A percentile compares a stretch with the other conserved stretches of the same genome.
These are phyloP conservation scores for Callipepla squamata DNA, from an alignment of 2,113 vertebrate genomes.

Conservation along the genomic window DNA sequence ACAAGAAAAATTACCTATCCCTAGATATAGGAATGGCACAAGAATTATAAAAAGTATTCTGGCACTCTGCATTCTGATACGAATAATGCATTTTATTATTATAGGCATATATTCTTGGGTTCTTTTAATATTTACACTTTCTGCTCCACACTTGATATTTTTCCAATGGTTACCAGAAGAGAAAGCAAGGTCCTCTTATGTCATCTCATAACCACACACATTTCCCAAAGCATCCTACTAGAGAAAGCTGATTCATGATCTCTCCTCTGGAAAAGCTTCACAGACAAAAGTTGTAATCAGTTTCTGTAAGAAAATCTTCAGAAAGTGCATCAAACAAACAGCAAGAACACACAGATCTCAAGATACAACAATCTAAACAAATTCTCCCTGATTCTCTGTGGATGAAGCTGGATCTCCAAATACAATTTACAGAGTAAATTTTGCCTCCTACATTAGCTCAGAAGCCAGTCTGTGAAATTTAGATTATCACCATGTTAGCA, in stretches of 20 bases:
- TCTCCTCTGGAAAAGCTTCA: neutral
- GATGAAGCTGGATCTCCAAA: neutral
- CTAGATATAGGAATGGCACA: neutral
- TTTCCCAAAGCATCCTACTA: neutral
- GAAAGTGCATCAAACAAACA: neutral
- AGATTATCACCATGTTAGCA: neutral
- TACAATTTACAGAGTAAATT: neutral
- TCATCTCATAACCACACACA: neutral
- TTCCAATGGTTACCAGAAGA: neutral
- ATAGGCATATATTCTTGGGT: neutral
- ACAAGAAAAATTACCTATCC: neutral
- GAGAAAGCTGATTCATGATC: neutral
- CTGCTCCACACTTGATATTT: neutral
- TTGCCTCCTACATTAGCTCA: neutral
- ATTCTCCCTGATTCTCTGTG: neutral
- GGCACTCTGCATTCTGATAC: neutral
- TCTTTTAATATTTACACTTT: neutral
- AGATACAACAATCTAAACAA: neutral
- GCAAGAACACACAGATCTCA: neutral
- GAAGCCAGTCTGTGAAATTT: neutral
- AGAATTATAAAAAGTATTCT: neutral
- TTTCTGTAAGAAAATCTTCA: neutral
- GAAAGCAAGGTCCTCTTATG: neutral
- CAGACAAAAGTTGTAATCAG: accelerated
- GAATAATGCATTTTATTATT: neutral